Base-by-base conservation (phyloP, 2,888 invertebrate species). In the Margaritifera margaritifera region DNA sequence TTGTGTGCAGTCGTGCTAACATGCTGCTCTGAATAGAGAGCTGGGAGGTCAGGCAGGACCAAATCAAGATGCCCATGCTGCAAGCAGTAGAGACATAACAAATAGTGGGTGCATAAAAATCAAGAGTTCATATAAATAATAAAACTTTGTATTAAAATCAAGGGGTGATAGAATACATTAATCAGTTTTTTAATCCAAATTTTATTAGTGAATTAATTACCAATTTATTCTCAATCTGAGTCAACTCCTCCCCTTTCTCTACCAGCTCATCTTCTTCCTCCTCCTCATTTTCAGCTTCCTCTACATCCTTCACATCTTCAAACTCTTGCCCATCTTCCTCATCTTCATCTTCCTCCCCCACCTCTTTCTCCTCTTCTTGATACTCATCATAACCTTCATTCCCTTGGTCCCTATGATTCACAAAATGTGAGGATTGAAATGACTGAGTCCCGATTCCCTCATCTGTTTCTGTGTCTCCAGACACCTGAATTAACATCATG, bases 281-380 rank as follows among this genome's bases (percentile, higher is more conserved):
- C 62, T 77, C 81, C 74, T 77, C 77, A 62, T 79, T 76, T 50
- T 73, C 79, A 51, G 78, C 80, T 20, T 80, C 69, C 20, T 80
- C 77, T 22, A 76, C 72, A 55, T 70, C 62, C n/a, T 80, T 79
- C 57, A 72, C 73, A 56, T 78, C 75, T 22, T 68, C 66, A 1
- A 59, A 60, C 11, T 74, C 62, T 31, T 74, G 70, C 20, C 75
- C 74, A 51, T 69, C 63, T 2, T 66, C 63, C 65, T 72, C 71
- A 61, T 58, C 67, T 15, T 66, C 63, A 27, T 72, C 72, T 50
- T 71, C 69, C 11, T 70, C 68, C 27, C 71, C 67, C 24, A 71
- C 67, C 53, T 66, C 66, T 52, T 75, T 69, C 31, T 68, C 60
- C 50, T 65, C 66, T 58, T 64, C 57, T 42, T 73, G 62, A 57